Evolutionary conservation across 2,113 vertebrate species (phyloP).

Genomic region (Choloepus hoffmanni): DNA sequence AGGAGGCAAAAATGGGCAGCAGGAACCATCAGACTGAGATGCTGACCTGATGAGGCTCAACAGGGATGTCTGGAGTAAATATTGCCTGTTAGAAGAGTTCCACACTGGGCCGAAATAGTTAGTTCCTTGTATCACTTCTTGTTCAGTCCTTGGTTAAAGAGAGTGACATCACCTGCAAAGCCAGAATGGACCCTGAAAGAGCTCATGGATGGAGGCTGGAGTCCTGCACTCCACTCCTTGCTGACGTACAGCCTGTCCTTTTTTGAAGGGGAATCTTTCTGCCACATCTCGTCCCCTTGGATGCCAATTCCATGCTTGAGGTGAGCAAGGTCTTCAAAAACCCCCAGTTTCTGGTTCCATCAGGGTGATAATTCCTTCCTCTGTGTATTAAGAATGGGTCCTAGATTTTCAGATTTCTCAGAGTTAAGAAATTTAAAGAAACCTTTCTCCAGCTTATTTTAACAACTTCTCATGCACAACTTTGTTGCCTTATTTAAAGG

Average conservation of each 20-base stretch:
- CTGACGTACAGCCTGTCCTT: not conserved
- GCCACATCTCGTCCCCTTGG: not conserved
- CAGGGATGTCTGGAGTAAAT: not conserved
- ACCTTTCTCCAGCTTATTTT: not conserved
- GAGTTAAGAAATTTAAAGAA: not conserved
- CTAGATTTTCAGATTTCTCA: not conserved
- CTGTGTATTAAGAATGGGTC: not conserved
- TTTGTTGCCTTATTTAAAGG: not conserved
- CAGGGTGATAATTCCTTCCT: not conserved
- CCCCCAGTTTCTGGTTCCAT: not conserved
- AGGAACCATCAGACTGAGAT: not conserved
- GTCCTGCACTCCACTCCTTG: accelerated
- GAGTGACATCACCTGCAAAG: not conserved
- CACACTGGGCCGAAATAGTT: not conserved
- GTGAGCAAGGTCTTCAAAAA: not conserved
- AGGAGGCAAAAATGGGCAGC: not conserved
- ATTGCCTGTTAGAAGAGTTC: accelerated
- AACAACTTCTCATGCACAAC: not conserved
- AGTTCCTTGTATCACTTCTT: not conserved
- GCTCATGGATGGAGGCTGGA: not conserved
- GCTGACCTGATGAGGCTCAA: no score
- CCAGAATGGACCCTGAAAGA: not conserved
- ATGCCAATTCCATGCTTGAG: not conserved
- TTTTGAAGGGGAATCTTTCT: not conserved
- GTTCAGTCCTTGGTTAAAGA: not conserved